Conservation (phyloP, 2,888 invertebrate genomes). For the Sinhomidia bicolor region DNA sequence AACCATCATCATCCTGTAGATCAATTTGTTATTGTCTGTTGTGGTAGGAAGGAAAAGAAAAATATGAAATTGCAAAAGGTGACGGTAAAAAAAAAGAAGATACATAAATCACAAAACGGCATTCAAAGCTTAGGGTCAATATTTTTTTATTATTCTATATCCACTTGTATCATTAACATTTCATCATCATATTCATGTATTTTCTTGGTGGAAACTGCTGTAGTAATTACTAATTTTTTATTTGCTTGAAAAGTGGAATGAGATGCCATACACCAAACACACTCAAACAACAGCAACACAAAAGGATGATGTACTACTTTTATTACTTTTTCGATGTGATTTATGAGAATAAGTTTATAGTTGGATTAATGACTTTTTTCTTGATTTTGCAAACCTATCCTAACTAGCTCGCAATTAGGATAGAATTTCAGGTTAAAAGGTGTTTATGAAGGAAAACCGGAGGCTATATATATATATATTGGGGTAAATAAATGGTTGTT, state of each 20-base stretch:
- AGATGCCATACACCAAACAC: background rate
- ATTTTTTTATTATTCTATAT: background rate
- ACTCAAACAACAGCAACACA: background rate
- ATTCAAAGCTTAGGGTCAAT: constrained; percentile 13
- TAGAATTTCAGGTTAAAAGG: background rate
- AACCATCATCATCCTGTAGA: background rate
- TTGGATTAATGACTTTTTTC: background rate
- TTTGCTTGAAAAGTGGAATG: too few species aligned
- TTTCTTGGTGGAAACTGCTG: background rate
- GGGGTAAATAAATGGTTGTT: too few species aligned
- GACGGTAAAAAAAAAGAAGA: constrained; percentile 4
- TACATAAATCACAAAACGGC: constrained; percentile 29
- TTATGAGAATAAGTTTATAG: constrained; percentile 10
- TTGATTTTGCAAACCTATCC: constrained; percentile 21
- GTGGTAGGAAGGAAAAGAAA: background rate
- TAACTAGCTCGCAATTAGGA: background rate
- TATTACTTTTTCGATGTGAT: constrained; percentile 17
- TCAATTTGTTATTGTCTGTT: background rate
- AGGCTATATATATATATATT: too few species aligned
- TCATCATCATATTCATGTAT: background rate
- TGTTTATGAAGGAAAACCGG: too few species aligned
- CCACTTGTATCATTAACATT: background rate
- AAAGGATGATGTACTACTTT: background rate
- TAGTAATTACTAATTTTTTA: too few species aligned
- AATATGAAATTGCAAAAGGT: background rate